Conservation (phyloP, 1,140 invertebrate species). For the Drosophila azteca region DNA sequence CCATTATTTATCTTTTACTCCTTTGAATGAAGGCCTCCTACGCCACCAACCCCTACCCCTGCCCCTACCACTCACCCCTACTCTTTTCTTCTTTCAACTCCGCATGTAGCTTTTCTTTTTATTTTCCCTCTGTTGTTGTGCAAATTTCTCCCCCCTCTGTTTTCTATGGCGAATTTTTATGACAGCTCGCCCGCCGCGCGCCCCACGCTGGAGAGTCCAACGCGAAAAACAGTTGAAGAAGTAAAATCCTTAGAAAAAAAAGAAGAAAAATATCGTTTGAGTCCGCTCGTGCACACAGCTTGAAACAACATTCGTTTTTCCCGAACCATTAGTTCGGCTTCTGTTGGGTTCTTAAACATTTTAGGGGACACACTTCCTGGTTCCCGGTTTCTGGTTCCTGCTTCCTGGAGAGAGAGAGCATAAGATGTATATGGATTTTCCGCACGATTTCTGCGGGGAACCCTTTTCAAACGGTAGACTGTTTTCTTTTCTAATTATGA, state of each 20-base stretch:
- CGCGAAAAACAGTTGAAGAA: slow-evolving; percentile 42
- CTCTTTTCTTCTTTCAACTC: slow-evolving; percentile 44
- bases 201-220: not conserved
- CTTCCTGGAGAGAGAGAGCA: slow-evolving; percentile 11
- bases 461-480: slow-evolving; percentile 16
- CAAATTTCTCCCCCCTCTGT: slow-evolving; percentile 44
- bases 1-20: slow-evolving; percentile 79
- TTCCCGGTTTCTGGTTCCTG: slow-evolving; percentile 51
- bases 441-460: slow-evolving; percentile 62
- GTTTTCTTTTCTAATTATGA: slow-evolving; percentile 39
- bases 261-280: slow-evolving; percentile 70
- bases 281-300: slow-evolving; percentile 78
- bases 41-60: slow-evolving; percentile 4
- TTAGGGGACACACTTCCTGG: slow-evolving; percentile 55
- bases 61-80: slow-evolving; percentile 13
- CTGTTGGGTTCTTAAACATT: slow-evolving; percentile 47
- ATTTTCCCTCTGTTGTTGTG: slow-evolving; percentile 26
- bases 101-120: slow-evolving; percentile 35
- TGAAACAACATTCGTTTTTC: slow-evolving; percentile 77
- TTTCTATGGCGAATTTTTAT: slow-evolving; percentile 79
- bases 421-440: slow-evolving; percentile 37
- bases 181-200: slow-evolving; percentile 49
- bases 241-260: slow-evolving; percentile 28
- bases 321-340: slow-evolving; percentile 71
- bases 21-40: slow-evolving; percentile 52